Evolutionary conservation across 2,113 vertebrate genomes (phyloP), one percentile per base, ranked within the genome.

Genomic region (Siphamia tubifer): DNA sequence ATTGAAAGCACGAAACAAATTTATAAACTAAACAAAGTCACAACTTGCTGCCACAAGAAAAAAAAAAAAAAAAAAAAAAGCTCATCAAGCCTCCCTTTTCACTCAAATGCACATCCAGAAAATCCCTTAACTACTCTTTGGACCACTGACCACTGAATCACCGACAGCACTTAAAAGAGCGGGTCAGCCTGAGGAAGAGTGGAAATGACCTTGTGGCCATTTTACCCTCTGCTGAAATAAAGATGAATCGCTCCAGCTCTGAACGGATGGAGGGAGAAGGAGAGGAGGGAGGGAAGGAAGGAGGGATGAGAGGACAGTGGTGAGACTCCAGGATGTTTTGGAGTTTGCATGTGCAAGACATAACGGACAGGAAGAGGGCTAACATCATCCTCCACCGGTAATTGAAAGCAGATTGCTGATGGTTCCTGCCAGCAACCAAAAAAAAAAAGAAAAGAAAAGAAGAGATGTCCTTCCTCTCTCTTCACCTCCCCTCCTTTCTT

Each of bases 341-440:
- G 83, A 90, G 85, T 84, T 88, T 85, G 89, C 89, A 86, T 85
- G 82, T 88, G 86, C 83, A 82, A 89, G 85, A 91, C 87, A 86
- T 89, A 87, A 91, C 77, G 81, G 85, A 89, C 90, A 91, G 91
- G 90, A 92, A 92, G 90, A 89, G 66, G 81, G 71, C 89, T 87
- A 76, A 84, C 89, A 90, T 91, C 88, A 89, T 91, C 85, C 86
- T 90, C 80, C 73, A 68, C 74, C 75, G 76, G 81, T 93, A 90
- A 93, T 91, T 91, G 83, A 82, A 92, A 91, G 79, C 92, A 92
- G 91, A 89, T 89, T 80, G 74, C 78, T 72, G 53, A 68, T 40
- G 53, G 80, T 83, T 85, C 80, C 76, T 86, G 85, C 83, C 83
- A 89, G 74, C 70, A 64, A 49, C 68, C 49, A 62, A 65, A 65